These are phyloP conservation scores for Leucopternis melanops DNA, from an alignment of 2,113 vertebrate genomes.

Conservation along the genomic window DNA sequence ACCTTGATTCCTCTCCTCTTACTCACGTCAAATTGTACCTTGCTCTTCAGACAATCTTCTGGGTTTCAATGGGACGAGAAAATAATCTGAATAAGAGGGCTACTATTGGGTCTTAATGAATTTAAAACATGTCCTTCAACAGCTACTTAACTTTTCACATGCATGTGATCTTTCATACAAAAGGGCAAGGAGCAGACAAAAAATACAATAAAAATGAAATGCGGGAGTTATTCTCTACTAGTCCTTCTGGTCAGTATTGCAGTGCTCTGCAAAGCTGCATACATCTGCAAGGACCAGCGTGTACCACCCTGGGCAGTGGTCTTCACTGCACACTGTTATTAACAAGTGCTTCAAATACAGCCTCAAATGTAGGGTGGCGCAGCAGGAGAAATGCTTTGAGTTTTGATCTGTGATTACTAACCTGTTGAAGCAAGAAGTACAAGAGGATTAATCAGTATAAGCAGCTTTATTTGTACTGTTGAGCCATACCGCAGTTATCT, in stretches of 20 bases:
- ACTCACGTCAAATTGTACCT: neutral
- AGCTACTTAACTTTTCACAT: neutral
- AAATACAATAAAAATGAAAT: neutral
- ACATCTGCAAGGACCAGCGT: neutral
- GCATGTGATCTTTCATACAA: neutral
- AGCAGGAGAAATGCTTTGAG: neutral
- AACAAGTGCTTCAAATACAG: neutral
- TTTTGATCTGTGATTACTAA: neutral
- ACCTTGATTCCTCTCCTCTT: neutral
- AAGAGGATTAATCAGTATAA: neutral
- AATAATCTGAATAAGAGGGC: neutral
- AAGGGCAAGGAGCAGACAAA: neutral
- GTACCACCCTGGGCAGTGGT: neutral
- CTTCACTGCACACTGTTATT: neutral
- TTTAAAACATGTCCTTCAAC: neutral
- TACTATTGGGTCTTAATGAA: neutral
- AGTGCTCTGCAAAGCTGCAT: neutral
- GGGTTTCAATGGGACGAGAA: neutral
- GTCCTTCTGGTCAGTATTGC: neutral
- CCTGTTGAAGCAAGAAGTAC: neutral
- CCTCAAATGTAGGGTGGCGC: neutral
- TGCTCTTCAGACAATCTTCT: neutral
- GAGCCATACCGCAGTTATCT: neutral
- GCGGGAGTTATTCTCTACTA: neutral
- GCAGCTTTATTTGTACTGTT: neutral